Percentiles rank a stretch among this genome's conserved stretches.
These are phyloP conservation scores for Arctia plantaginis DNA, from an alignment of 2,888 invertebrate species.

Conservation along the genomic window DNA sequence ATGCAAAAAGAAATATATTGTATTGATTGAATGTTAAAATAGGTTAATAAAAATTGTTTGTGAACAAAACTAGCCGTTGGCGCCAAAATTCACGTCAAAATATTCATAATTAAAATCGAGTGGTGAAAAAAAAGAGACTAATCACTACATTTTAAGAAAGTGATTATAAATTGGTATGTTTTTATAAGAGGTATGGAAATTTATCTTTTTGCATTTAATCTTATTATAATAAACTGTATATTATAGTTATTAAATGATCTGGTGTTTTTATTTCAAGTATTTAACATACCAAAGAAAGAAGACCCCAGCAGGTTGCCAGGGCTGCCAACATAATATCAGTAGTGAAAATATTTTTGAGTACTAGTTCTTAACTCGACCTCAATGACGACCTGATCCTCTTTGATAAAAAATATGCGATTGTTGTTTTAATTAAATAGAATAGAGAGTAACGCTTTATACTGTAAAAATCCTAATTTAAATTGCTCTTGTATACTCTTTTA, in stretches of 20 bases:
- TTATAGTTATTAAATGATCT: neutral
- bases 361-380: neutral
- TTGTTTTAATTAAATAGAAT: too few species aligned
- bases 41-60: neutral
- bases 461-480: too few species aligned
- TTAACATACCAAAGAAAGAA: neutral
- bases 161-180: neutral
- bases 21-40: neutral
- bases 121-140: neutral
- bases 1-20: slow-evolving; percentile 9
- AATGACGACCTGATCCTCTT: neutral
- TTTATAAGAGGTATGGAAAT: neutral
- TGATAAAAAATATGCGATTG: neutral
- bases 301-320: too few species aligned
- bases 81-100: slow-evolving; percentile 11
- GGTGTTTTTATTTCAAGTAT: neutral
- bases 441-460: neutral
- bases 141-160: neutral
- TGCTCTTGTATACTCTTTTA: too few species aligned
- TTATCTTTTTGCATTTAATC: slow-evolving; percentile 22
- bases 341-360: neutral
- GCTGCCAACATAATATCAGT: too few species aligned
- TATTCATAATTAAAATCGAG: neutral
- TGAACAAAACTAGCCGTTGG: neutral
- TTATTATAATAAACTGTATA: slow-evolving; percentile 15